These are phyloP conservation scores for Siphamia tubifer DNA, from an alignment of 2,113 vertebrate genomes.

Conservation along the genomic window DNA sequence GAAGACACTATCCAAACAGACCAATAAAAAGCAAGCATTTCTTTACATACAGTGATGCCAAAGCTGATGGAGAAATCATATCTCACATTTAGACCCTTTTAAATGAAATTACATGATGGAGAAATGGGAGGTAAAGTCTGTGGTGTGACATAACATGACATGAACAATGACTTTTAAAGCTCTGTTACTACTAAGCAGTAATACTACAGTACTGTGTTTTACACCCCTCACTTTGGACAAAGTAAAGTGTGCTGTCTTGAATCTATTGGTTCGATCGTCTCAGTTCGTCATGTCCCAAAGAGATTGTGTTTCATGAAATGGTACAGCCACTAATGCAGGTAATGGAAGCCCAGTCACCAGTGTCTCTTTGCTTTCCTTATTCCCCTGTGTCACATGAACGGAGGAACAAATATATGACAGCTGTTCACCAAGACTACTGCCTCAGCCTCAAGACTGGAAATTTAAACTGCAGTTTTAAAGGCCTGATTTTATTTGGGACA, in stretches of 20 bases:
- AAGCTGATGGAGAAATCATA: too few relatives aligned
- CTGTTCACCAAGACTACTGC: constrained; percentile 4
- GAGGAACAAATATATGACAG: constrained; percentile 21
- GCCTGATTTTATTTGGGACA: constrained; percentile 29
- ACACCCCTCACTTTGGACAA: too few relatives aligned
- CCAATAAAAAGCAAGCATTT: too few relatives aligned
- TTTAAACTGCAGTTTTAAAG: constrained; percentile 36
- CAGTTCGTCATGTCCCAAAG: neutral
- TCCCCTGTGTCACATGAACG: neutral
- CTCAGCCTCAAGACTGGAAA: constrained; percentile 22
- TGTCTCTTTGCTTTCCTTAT: constrained; percentile 10
- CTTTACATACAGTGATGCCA: too few relatives aligned
- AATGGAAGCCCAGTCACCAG: constrained; percentile 17
- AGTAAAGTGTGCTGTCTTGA: neutral
- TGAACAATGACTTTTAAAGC: too few relatives aligned
- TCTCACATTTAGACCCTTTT: too few relatives aligned
- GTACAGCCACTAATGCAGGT: constrained; percentile 42
- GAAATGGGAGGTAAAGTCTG: too few relatives aligned
- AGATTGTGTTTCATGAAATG: constrained; percentile 27
- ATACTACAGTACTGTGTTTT: too few relatives aligned
- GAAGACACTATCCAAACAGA: too few relatives aligned
- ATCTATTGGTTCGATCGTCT: neutral
- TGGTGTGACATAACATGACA: too few relatives aligned
- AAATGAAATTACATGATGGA: too few relatives aligned
- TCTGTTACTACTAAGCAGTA: too few relatives aligned